These are phyloP conservation scores for Agonopterix subpropinquella DNA, from an alignment of 2,888 invertebrate genomes.

Conservation along the genomic window DNA sequence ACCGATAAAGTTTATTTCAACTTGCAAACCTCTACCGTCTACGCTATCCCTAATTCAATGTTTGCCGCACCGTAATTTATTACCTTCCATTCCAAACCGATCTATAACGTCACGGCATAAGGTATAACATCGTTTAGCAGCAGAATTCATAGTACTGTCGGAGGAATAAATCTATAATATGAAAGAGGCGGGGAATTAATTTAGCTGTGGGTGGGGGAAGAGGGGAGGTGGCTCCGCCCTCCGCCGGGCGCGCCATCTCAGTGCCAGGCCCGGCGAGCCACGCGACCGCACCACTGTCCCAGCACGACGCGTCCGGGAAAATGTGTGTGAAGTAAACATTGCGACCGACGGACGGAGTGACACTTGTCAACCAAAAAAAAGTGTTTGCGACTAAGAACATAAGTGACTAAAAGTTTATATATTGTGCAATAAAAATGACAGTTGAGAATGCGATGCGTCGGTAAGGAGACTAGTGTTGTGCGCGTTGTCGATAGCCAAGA, in stretches of 20 bases:
- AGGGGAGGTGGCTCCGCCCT: slow-evolving; percentile 58
- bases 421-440: slow-evolving; percentile 27
- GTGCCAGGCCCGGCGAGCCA: slow-evolving; percentile 44
- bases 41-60: slow-evolving; percentile 67
- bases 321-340: slow-evolving; percentile 19
- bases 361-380: slow-evolving; percentile 1
- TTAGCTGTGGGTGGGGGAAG: slow-evolving; percentile 50
- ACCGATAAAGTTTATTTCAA: slow-evolving; percentile 42
- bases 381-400: slow-evolving; percentile 1
- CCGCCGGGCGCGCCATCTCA: slow-evolving; percentile 62
- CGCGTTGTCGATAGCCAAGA: slow-evolving; percentile 43
- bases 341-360: slow-evolving; percentile 14
- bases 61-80: slow-evolving; percentile 68
- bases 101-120: slow-evolving; percentile 60
- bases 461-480: slow-evolving; percentile 31
- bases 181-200: slow-evolving; percentile 72
- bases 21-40: slow-evolving; percentile 29
- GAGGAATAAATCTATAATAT: slow-evolving; percentile 74
- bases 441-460: slow-evolving; percentile 31
- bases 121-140: slow-evolving; percentile 67
- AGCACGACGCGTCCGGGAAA: slow-evolving; percentile 13
- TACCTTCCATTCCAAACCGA: slow-evolving; percentile 56
- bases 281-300: slow-evolving; percentile 28
- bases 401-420: not conserved
- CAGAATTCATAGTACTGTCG: slow-evolving; percentile 46